Percentiles rank a stretch among this genome's conserved stretches.
These are phyloP conservation scores for Drosophila falleni DNA, from an alignment of 2,888 invertebrate genomes.

Conservation along the genomic window DNA sequence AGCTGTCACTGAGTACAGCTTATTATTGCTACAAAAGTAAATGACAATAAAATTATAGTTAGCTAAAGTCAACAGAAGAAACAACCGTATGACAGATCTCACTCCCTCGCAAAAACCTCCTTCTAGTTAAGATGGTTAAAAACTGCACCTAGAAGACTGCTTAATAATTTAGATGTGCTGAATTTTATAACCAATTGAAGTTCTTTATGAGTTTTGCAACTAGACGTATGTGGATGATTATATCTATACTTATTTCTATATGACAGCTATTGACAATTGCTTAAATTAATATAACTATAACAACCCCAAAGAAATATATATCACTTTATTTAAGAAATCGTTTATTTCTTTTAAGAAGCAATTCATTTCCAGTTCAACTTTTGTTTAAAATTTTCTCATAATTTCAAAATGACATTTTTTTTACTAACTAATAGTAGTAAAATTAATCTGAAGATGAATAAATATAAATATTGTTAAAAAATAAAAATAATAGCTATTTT, in stretches of 20 bases:
- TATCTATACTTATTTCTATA: constrained; percentile 2
- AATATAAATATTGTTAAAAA: no score
- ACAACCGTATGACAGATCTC: constrained; percentile 5
- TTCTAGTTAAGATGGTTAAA: not conserved
- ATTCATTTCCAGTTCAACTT: no score
- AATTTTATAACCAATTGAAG: constrained; percentile 1
- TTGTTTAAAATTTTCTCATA: no score
- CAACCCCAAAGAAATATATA: not conserved
- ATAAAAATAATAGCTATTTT: no score
- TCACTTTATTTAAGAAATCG: not conserved
- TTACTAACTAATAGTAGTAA: no score
- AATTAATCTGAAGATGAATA: no score
- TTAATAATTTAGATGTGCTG: constrained; percentile 15
- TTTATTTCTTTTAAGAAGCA: no score
- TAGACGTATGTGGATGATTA: constrained; percentile 1
- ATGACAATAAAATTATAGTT: constrained; percentile 44
- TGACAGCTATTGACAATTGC: constrained; percentile 6
- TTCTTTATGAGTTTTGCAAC: not conserved
- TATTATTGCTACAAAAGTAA: constrained; percentile 27
- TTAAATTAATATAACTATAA: not conserved
- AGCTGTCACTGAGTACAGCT: constrained; percentile 36
- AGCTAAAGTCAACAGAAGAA: constrained; percentile 18
- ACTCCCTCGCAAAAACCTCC: not conserved
- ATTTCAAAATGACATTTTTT: no score
- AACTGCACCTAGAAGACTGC: constrained; percentile 8